These are phyloP conservation scores for Aegithalos caudatus DNA, from an alignment of 2,113 vertebrate species.

Conservation along the genomic window DNA sequence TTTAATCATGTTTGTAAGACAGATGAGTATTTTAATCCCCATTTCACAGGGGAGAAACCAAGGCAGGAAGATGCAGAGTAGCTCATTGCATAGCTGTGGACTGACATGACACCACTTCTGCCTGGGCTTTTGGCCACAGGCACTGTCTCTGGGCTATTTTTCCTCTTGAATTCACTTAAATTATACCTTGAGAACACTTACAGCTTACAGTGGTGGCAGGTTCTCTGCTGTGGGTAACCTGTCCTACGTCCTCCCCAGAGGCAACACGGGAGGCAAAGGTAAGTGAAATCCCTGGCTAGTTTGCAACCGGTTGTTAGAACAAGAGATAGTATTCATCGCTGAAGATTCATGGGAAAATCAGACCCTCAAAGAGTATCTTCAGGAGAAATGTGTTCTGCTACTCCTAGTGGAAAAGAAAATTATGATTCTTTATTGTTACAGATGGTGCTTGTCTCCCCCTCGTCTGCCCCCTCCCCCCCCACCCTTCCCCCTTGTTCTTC, in stretches of 20 bases:
- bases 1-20: not conserved
- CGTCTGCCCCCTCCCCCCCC: not conserved
- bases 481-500: not conserved
- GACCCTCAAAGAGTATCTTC: not conserved
- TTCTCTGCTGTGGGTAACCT: not conserved
- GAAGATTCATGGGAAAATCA: not conserved
- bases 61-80: not conserved
- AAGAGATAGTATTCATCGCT: not conserved
- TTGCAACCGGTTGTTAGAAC: not conserved
- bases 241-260: not conserved
- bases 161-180: not conserved
- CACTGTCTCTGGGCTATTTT: not conserved
- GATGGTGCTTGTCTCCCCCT: not conserved
- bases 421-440: not conserved
- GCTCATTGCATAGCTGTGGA: fast-evolving
- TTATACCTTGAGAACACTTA: not conserved
- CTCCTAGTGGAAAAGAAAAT: not conserved
- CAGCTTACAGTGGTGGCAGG: not conserved
- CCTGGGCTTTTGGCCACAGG: not conserved
- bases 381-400: not conserved
- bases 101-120: not conserved
- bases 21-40: not conserved
- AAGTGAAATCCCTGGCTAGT: not conserved
- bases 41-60: not conserved
- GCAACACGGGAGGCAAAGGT: not conserved